Evolutionary conservation across 2,888 invertebrate species (phyloP).

Genomic region (Lagria hirta): DNA sequence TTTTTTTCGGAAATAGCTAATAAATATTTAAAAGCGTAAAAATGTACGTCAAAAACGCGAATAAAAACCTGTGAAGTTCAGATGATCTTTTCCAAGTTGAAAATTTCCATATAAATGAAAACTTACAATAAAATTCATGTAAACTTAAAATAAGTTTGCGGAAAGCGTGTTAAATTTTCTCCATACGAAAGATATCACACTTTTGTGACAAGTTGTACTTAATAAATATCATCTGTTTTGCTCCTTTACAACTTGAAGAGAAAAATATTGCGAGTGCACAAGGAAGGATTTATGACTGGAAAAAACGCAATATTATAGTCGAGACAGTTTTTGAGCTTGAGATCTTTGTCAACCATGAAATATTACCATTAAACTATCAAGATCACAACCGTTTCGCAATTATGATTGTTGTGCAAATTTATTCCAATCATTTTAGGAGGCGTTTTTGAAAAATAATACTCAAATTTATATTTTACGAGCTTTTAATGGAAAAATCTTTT

Average conservation of each 20-base stretch:
- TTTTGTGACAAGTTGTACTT: conserved; percentile 14
- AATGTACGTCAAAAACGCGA: conserved; percentile 13
- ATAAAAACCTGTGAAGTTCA: conserved; percentile 19
- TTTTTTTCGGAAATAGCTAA: conserved; percentile 16
- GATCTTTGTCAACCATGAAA: conserved; percentile 19
- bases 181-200: conserved; percentile 6
- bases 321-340: conserved; percentile 13
- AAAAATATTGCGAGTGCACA: conserved; percentile 15
- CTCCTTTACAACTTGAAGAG: conserved; percentile 6
- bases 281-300: conserved; percentile 16
- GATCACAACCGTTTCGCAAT: conserved; percentile 7
- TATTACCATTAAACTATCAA: conserved; percentile 10
- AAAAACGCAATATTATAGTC: conserved; percentile 16
- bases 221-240: conserved; percentile 12
- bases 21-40: conserved; percentile 23
- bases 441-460: background rate
- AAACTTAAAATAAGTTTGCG: conserved; percentile 19
- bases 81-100: conserved; percentile 16
- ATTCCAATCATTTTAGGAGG: conserved; percentile 3
- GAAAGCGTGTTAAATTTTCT: conserved; percentile 14
- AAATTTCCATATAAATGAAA: conserved; percentile 50
- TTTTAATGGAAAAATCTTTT: too few relatives aligned
- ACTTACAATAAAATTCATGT: conserved; percentile 32
- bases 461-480: too few relatives aligned
- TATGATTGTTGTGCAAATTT: conserved; percentile 5